Percentiles rank a stretch among this genome's conserved stretches.
phyloP scores from a whole-genome alignment of 1,140 invertebrate species.

The Semibalanus balanoides region DNA sequence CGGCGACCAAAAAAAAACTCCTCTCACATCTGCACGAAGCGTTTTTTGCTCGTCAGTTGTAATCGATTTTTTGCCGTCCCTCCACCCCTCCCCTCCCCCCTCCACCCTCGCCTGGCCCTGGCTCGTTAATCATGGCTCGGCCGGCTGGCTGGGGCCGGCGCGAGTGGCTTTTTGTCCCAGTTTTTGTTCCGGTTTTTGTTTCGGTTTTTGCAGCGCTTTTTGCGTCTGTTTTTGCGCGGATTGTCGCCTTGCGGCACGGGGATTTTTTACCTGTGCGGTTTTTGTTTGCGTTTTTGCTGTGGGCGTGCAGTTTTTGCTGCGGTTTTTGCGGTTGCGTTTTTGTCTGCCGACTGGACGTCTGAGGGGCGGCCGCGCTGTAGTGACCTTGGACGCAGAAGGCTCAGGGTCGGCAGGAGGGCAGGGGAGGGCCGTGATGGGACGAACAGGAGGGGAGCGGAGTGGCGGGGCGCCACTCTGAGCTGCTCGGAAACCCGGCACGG shows the following conservation, averaged over 20 bases:
- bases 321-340: background rate
- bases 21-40: background rate
- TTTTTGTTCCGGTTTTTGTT: background rate
- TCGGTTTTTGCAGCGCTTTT: background rate
- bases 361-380: background rate
- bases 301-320: background rate
- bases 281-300: background rate
- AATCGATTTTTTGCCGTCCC: background rate
- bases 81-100: background rate
- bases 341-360: background rate
- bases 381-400: background rate
- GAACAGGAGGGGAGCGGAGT: no score
- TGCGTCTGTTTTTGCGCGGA: background rate
- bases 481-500: no score
- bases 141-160: no score
- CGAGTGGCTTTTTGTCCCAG: no score
- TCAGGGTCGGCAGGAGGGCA: no score
- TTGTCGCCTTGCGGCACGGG: background rate
- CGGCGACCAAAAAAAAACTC: background rate
- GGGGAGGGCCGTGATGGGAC: no score
- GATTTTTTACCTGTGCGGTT: conserved; percentile 2
- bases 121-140: background rate
- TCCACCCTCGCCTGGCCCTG: background rate
- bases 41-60: background rate
- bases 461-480: no score